Base-by-base conservation (phyloP, 2,797 vertebrate genomes). In the Cercopithecus mitis region DNA sequence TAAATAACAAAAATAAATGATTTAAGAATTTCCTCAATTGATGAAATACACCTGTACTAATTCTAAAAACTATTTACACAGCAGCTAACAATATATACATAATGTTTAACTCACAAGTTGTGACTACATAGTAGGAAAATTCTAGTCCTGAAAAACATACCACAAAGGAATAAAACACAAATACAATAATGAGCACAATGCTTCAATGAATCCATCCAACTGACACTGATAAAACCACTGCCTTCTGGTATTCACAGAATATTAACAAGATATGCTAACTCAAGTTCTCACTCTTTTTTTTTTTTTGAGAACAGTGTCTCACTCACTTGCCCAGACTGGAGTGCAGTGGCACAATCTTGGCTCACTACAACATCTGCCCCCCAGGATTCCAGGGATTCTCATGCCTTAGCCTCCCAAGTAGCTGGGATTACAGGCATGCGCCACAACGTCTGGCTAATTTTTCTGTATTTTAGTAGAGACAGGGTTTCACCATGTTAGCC, bases 41-140 rank as follows among this genome's bases (percentile, higher is more conserved):
- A 41, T 86, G 27, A 92, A 64, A 86, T 76, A 67, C 4, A 55
- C 4, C 5, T 88, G 10, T 20, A 72, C 33, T 79, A 67, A 7
- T 52, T 92, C 64, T 89, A 87, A 84, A 95, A 81, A 84, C 41
- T 82, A 90, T 30, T 50, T 92, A 85, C 81, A 89, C 55, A 91
- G 57, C 47, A 94, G 36, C 36, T 84, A 64, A 50, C 4, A 22
- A 45, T 13, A 45, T 55, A 19, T 58, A 77, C 36, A 11, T 70
- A 0, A 70, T 43, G 14, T 81, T 92, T 79, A 84, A 92, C 39
- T 55, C 33, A 57, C 55, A 86, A 94, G 24, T 45, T 70, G 14
- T 79, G 30, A 91, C n/a, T 90, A 92, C 13, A 39, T 8, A 83
- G 81, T 85, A 43, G 33, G 25, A 73, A 90, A 90, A 30, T 15